Evolutionary conservation across 37 sponge, comb jelly and placozoan genomes (phyloP), one percentile per base, ranked within the genome.

Genomic region (Spongilla lacustris): DNA sequence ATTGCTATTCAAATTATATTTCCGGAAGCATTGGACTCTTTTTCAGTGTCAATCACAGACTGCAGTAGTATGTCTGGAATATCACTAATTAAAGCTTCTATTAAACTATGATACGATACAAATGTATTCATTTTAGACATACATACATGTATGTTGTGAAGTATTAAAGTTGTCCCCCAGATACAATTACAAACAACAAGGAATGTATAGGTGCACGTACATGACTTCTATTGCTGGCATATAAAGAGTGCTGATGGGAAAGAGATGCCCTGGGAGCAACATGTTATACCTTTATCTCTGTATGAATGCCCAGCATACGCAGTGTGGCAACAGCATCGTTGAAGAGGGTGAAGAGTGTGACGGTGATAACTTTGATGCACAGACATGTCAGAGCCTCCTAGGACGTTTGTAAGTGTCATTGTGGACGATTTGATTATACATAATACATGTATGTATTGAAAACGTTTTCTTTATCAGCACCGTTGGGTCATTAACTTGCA

Each of bases 341-440:
- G 83, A 83, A 4, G 36, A 48, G 4, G 74, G 83, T 6, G 83
- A 83, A 26, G 74, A 83, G 41, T 83, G 83, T 74, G 83, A 83
- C n/a, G 83, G 83, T 2, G 27, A 74, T 14, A 33, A 74, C 58
- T 35, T 83, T 31, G 33, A 49, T 29, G 49, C 28, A 23, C 48
- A 29, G 22, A 83, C 83, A 19, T 83, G 83, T 74, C 83, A 58
- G 21, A 58, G 58, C 19, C 22, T 80, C 24, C 67, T 34, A 19
- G 28, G 32, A 80, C 28, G 21, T 68, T 68, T 68, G 80, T 80
- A 46, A 48, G 79, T 41, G 26, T 36, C 2, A 76, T 22, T 24
- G 4, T 75, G 36, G 24, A 0, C 13, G 24, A n/a, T 24, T n/a
- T n/a, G n/a, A n/a, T 37, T 36, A 6, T 31, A 4, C 41, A 6